Evolutionary conservation across 2,113 vertebrate species (phyloP).

Genomic region (Thunnus thynnus): DNA sequence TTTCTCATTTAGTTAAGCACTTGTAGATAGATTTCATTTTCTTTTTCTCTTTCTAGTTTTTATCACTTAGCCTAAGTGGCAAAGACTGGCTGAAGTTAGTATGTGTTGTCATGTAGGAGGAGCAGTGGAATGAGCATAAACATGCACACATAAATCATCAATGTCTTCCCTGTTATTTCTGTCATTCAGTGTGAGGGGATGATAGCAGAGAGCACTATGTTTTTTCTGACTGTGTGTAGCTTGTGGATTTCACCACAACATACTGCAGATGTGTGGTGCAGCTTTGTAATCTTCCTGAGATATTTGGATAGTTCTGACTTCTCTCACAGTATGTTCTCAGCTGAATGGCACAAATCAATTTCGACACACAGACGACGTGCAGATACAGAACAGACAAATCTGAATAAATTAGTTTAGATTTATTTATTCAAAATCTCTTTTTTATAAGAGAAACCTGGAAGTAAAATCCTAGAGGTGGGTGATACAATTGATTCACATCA

Average conservation of each 20-base stretch:
- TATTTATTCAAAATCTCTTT: background rate
- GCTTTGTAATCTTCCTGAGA: background rate
- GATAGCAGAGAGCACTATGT: background rate
- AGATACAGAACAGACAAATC: background rate
- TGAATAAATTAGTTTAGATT: background rate
- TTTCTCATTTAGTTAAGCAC: slow-evolving; percentile 38
- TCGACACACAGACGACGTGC: too few species aligned
- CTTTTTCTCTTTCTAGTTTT: background rate
- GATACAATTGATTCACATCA: too few species aligned
- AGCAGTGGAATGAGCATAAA: slow-evolving; percentile 1
- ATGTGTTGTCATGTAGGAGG: background rate
- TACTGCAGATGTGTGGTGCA: background rate
- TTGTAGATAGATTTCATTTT: background rate
- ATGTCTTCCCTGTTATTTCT: background rate
- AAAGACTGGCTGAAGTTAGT: background rate
- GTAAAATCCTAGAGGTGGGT: too few species aligned
- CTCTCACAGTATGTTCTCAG: background rate
- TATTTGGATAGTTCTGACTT: background rate
- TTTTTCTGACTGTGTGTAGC: background rate
- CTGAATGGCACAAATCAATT: background rate
- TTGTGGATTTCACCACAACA: background rate
- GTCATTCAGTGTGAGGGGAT: background rate
- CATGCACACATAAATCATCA: background rate
- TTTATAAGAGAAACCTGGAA: too few species aligned
- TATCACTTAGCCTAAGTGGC: background rate